phyloP scores from a whole-genome alignment of 2,888 invertebrate genomes.

The Idaea aversata region DNA sequence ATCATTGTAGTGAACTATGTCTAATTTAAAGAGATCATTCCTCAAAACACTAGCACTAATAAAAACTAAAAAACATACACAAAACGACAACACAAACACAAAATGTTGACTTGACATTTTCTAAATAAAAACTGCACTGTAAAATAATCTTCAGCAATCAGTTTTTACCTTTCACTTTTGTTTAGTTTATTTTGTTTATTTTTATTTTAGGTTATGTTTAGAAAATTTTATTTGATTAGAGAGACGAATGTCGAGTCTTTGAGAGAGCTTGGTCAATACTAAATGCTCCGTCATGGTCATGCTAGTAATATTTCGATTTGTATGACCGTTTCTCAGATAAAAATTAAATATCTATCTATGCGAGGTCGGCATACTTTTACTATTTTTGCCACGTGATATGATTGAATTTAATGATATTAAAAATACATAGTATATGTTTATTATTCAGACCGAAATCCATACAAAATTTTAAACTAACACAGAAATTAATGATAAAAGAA shows the following conservation, averaged over 20 bases:
- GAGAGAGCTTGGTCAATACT: not conserved
- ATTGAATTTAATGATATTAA: not conserved
- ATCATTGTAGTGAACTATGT: conserved; percentile 78
- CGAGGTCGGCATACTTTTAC: not conserved
- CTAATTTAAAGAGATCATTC: conserved; percentile 62
- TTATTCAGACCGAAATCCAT: no score
- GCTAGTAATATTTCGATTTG: not conserved
- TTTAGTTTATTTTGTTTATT: not conserved
- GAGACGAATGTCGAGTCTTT: not conserved
- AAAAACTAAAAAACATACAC: conserved; percentile 26
- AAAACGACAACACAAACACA: conserved; percentile 26
- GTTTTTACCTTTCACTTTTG: not conserved
- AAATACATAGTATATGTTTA: no score
- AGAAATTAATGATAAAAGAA: no score
- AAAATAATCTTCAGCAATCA: not conserved
- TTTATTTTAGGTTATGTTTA: not conserved
- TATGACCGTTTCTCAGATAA: not conserved
- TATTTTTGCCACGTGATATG: not conserved
- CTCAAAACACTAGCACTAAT: conserved; percentile 41
- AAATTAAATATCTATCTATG: not conserved
- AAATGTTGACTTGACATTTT: conserved; percentile 15
- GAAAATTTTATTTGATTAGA: not conserved
- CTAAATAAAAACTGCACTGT: not conserved
- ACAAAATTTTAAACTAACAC: no score
- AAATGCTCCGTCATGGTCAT: not conserved